Conservation (phyloP, 2,797 vertebrate species). For the Bufotes viridis region DNA sequence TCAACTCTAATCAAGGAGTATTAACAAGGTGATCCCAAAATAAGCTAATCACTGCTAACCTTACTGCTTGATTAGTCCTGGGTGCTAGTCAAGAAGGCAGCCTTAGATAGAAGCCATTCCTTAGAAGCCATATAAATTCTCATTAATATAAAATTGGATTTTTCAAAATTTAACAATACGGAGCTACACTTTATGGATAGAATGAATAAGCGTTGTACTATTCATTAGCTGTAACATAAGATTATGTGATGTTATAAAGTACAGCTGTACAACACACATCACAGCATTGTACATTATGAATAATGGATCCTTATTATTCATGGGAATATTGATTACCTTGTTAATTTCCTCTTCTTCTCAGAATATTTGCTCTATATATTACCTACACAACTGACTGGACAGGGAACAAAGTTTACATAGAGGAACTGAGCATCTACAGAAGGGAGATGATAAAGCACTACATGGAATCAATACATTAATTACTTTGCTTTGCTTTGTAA, state of each 20-base stretch:
- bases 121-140: background rate
- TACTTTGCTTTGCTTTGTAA: background rate
- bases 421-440: background rate
- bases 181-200: background rate
- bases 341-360: background rate
- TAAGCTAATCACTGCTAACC: too few relatives aligned
- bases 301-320: constrained; percentile 1
- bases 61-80: too few relatives aligned
- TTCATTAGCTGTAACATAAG: constrained; percentile 1
- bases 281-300: background rate
- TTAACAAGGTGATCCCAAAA: too few relatives aligned
- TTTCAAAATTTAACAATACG: background rate
- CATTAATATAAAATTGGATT: background rate
- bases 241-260: constrained; percentile 17
- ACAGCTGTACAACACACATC: background rate
- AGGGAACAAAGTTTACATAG: background rate
- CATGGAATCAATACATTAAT: background rate
- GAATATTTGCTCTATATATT: background rate
- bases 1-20: too few relatives aligned
- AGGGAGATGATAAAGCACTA: background rate
- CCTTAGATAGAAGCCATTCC: too few relatives aligned
- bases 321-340: background rate
- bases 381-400: background rate
- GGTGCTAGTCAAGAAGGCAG: too few relatives aligned
- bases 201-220: background rate